Base-by-base conservation (phyloP, 2,797 vertebrate genomes). In the Peromyscus attwateri region DNA sequence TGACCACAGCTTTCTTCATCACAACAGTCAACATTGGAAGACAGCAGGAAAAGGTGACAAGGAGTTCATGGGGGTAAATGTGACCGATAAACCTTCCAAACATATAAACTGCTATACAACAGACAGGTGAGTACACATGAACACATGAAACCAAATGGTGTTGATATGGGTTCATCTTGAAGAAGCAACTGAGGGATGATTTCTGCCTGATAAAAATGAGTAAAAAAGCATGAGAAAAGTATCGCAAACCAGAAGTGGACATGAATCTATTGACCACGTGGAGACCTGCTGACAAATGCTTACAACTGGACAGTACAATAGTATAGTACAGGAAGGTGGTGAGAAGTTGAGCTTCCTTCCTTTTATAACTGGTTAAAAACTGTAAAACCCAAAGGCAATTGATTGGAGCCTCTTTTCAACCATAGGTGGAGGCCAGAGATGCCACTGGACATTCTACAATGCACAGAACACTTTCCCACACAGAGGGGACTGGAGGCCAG, bases 111-210 rank as follows among this genome's bases (percentile, higher is more conserved):
- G 43, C 6, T 77, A 3, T 8, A 55, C 37, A 29, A 25, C n/a
- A 77, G 57, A 25, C n/a, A 83, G 37, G 60, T 43, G 19, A 60
- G 8, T 77, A 81, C 31, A 21, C 87, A 66, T 81, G 60, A 88
- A 83, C n/a, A 91, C 81, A 12, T 12, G 75, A 92, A 96, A 71
- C 12, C 23, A 80, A 87, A 31, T 19, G 60, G 31, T 52, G 71
- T 17, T 89, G 40, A 34, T 89, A 66, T 60, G 49, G 87, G 43
- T 10, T 97, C 73, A 87, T n/a, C 29, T 57, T 95, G 34, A 97
- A 80, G 46, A 95, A 84, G 34, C 64, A 9, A 90, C 8, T 40
- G 19, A 89, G 60, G 27, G 81, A 46, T 73, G 80, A 31, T 66
- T 66, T 76, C 88, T 94, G 17, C 52, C 43, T 94, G 82, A 79